Percentiles rank a stretch among this genome's conserved stretches.
Conservation (phyloP, 2,113 vertebrate species). For the Bubalus kerabau region DNA sequence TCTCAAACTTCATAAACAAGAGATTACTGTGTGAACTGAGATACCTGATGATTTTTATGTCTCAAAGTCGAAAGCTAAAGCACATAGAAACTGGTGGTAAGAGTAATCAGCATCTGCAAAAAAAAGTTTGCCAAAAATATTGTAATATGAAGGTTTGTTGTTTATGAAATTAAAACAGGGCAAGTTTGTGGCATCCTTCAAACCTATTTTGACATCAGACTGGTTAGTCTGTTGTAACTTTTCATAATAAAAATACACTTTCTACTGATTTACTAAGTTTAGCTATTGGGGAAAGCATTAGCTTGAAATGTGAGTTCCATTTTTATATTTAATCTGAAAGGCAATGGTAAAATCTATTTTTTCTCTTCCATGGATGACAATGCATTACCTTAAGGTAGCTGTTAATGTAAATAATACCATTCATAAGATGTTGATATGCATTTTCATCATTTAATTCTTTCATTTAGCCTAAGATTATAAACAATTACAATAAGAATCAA, state of each 20-base stretch:
- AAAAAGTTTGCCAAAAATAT: not conserved
- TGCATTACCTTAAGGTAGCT: not conserved
- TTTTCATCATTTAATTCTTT: not conserved
- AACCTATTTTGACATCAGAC: not conserved
- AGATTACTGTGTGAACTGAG: not conserved
- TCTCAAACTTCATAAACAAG: not conserved
- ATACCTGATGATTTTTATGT: not conserved
- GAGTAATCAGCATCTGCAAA: not conserved
- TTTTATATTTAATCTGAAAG: not conserved
- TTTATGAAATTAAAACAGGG: not conserved
- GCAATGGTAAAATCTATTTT: not conserved
- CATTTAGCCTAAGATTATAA: not conserved
- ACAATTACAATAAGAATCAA: not conserved
- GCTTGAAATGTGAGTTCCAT: not conserved
- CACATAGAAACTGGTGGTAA: not conserved
- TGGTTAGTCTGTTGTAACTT: not conserved
- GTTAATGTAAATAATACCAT: not conserved
- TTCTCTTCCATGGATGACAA: not conserved
- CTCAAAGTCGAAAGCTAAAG: not conserved
- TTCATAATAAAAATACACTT: not conserved
- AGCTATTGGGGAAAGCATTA: not conserved
- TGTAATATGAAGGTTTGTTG: not conserved
- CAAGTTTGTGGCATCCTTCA: not conserved
- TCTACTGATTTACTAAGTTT: not conserved
- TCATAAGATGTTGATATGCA: not conserved